phyloP scores from a whole-genome alignment of 2,797 vertebrate genomes.

The Enteromius paludinosus region DNA sequence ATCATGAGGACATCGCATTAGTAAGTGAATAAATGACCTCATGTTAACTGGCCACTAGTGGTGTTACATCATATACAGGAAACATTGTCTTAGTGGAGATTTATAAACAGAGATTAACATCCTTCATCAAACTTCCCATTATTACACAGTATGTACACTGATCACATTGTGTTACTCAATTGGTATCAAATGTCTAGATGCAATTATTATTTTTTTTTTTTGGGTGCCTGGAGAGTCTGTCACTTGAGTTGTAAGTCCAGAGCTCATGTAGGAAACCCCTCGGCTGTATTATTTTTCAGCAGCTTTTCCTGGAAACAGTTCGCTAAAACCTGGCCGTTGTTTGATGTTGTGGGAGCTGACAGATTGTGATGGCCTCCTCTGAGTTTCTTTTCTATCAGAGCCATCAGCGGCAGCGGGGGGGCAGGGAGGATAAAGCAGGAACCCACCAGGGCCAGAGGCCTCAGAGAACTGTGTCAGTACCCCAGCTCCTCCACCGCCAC shows the following conservation, averaged over 20 bases:
- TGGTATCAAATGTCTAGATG: slow-evolving; percentile 20
- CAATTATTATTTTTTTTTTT: neutral
- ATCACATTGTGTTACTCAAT: slow-evolving; percentile 33
- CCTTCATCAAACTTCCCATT: slow-evolving; percentile 15
- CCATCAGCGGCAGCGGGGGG: slow-evolving; percentile 61
- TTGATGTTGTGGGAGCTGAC: slow-evolving; percentile 66
- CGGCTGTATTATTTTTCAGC: slow-evolving; percentile 55
- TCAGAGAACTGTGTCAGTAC: slow-evolving; percentile 54
- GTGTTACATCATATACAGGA: slow-evolving; percentile 15
- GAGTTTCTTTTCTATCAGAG: slow-evolving; percentile 58
- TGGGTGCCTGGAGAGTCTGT: slow-evolving; percentile 26
- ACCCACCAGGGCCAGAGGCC: slow-evolving; percentile 56
- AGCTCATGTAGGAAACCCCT: slow-evolving; percentile 26
- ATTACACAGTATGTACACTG: neutral
- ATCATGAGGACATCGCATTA: neutral
- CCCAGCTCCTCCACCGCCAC: slow-evolving; percentile 34
- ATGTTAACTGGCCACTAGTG: slow-evolving; percentile 7
- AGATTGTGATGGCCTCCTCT: slow-evolving; percentile 61
- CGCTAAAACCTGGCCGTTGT: slow-evolving; percentile 55
- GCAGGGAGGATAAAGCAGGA: slow-evolving; percentile 54
- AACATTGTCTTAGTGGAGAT: slow-evolving; percentile 29
- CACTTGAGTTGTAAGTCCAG: slow-evolving; percentile 21
- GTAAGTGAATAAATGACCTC: slow-evolving; percentile 18
- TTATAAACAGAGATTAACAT: slow-evolving; percentile 3
- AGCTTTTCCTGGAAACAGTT: slow-evolving; percentile 56